These are phyloP conservation scores for Panagrolaimus sp. DNA, from an alignment of 1,140 invertebrate genomes.

Conservation along the genomic window DNA sequence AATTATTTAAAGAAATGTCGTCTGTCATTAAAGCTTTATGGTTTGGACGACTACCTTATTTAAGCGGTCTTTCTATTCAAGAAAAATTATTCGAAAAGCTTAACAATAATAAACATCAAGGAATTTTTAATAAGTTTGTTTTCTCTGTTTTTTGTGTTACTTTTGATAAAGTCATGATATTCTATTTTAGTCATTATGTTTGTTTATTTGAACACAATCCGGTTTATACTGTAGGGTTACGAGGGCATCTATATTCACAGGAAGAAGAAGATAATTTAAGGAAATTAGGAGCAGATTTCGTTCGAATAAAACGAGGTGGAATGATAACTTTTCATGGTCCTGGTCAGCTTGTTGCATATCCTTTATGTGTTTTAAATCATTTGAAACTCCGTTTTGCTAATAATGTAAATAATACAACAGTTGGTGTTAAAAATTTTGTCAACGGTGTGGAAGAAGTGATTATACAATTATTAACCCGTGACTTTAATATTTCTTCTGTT, in stretches of 20 bases:
- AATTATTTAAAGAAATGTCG: no score
- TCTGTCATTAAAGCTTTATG: constrained; percentile 26
- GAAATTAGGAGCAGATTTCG: constrained; percentile 43
- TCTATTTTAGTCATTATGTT: constrained; percentile 56
- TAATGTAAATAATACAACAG: constrained; percentile 29
- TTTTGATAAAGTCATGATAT: constrained; percentile 13
- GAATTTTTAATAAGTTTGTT: constrained; percentile 15
- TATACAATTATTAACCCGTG: constrained; percentile 69
- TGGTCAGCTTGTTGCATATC: constrained; percentile 91
- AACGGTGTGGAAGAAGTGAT: constrained; percentile 73
- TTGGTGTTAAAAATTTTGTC: constrained; percentile 78
- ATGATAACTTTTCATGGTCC: constrained; percentile 97
- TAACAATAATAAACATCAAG: neutral
- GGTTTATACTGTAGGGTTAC: constrained; percentile 85
- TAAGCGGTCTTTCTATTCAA: constrained; percentile 40
- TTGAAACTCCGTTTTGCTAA: constrained; percentile 59
- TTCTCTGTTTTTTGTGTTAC: no score
- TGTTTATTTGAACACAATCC: constrained; percentile 67
- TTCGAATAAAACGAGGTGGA: constrained; percentile 79
- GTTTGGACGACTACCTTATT: constrained; percentile 41
- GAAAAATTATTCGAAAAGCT: constrained; percentile 34
- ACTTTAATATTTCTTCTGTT: constrained; percentile 64
- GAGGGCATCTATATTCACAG: constrained; percentile 69
- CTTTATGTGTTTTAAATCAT: constrained; percentile 77
- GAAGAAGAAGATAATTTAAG: constrained; percentile 68